These are phyloP conservation scores for Drosophila infuscata DNA, from an alignment of 2,888 invertebrate species.

Conservation along the genomic window DNA sequence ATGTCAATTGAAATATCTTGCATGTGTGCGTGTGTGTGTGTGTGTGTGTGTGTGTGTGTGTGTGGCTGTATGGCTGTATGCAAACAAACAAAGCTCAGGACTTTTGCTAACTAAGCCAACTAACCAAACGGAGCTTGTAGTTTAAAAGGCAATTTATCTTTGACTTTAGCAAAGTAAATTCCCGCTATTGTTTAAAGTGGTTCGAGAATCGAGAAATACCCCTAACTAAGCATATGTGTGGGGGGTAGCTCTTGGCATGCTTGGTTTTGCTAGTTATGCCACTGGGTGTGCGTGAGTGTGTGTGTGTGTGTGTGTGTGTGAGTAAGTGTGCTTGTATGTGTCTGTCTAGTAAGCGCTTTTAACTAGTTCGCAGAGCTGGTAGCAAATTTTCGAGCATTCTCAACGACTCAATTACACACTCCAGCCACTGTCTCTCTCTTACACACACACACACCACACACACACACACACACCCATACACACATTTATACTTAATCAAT, in stretches of 20 bases:
- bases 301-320: conserved; percentile 5
- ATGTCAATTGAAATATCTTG: conserved; percentile 43
- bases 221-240: conserved; percentile 12
- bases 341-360: conserved; percentile 60
- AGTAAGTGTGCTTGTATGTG: conserved; percentile 29
- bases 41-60: conserved; percentile 13
- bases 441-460: conserved; percentile 9
- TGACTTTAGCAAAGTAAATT: conserved; percentile 76
- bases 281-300: conserved; percentile 6
- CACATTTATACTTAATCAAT: conserved; percentile 53
- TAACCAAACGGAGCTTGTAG: conserved; percentile 73
- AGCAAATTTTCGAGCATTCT: conserved; percentile 60
- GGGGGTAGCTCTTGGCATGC: conserved; percentile 3
- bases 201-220: conserved; percentile 29
- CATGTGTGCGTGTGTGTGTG: not conserved
- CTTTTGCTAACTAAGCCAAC: conserved; percentile 57
- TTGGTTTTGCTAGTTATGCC: conserved; percentile 11
- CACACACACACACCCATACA: conserved; percentile 19
- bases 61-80: conserved; percentile 9
- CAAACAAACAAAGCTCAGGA: conserved; percentile 70
- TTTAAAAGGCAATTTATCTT: conserved; percentile 79
- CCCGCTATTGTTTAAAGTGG: conserved; percentile 76
- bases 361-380: conserved; percentile 63
- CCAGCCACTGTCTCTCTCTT: conserved; percentile 24
- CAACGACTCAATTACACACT: conserved; percentile 74